These are phyloP conservation scores for Eristalis pertinax DNA, from an alignment of 2,888 invertebrate genomes.

Conservation along the genomic window DNA sequence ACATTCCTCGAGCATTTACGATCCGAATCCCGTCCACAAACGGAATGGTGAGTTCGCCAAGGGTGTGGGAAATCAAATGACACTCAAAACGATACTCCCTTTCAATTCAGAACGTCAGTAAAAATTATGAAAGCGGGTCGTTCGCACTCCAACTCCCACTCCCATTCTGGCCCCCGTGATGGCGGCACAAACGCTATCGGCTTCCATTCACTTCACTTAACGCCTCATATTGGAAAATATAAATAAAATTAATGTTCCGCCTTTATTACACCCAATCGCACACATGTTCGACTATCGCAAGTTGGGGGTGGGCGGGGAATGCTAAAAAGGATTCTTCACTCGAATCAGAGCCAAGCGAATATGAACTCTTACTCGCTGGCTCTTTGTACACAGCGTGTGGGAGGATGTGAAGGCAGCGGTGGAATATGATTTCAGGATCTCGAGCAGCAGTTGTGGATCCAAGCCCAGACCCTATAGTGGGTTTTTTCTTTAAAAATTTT, in stretches of 20 bases:
- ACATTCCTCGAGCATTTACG: not conserved
- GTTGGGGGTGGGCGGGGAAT: too few relatives aligned
- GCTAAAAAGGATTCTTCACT: not conserved
- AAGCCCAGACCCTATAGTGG: not conserved
- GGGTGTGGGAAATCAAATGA: not conserved
- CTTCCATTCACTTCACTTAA: slow-evolving; percentile 69
- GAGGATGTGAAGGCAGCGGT: too few relatives aligned
- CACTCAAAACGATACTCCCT: slow-evolving; percentile 22
- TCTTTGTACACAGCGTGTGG: too few relatives aligned
- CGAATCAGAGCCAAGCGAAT: not conserved
- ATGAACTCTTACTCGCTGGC: too few relatives aligned
- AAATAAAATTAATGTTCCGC: slow-evolving; percentile 69
- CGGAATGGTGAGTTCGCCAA: not conserved
- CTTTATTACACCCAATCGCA: slow-evolving; percentile 63
- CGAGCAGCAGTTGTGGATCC: not conserved
- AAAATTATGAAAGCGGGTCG: slow-evolving; percentile 55
- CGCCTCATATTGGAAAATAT: slow-evolving; percentile 63
- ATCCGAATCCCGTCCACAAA: not conserved
- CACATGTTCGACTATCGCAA: slow-evolving; percentile 14
- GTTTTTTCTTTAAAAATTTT: not conserved
- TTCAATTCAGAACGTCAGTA: slow-evolving; percentile 40
- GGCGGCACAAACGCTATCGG: slow-evolving; percentile 23
- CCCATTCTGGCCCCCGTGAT: not conserved
- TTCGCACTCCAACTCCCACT: slow-evolving; percentile 6
- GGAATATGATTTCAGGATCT: too few relatives aligned